These are phyloP conservation scores for Trachymyrmex septentrionalis DNA, from an alignment of 1,140 invertebrate species.

Conservation along the genomic window DNA sequence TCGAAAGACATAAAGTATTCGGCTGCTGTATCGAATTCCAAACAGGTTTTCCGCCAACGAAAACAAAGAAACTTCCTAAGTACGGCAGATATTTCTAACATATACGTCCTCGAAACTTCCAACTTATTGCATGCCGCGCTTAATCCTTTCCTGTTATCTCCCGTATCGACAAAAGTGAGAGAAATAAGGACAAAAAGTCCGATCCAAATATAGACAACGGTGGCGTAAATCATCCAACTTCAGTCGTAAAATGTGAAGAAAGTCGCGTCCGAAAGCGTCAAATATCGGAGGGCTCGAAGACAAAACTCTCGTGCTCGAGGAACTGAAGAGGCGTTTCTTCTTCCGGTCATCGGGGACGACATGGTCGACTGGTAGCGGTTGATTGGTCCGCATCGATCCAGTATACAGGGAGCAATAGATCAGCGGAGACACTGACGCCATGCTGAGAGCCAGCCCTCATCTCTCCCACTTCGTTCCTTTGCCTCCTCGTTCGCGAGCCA, in stretches of 20 bases:
- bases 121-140: conserved; percentile 51
- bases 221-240: conserved; percentile 55
- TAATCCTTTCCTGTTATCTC: conserved; percentile 53
- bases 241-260: conserved; percentile 39
- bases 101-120: conserved; percentile 50
- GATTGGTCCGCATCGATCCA: conserved; percentile 79
- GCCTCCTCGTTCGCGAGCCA: conserved; percentile 6
- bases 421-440: conserved; percentile 74
- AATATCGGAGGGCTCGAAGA: conserved; percentile 53
- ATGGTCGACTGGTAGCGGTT: conserved; percentile 66
- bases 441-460: conserved; percentile 55
- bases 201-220: conserved; percentile 28
- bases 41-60: conserved; percentile 60
- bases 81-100: conserved; percentile 53
- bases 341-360: conserved; percentile 73
- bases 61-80: conserved; percentile 64
- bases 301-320: conserved; percentile 53
- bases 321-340: conserved; percentile 67
- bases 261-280: conserved; percentile 38
- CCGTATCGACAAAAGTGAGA: background rate
- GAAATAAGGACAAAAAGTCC: background rate
- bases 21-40: conserved; percentile 57
- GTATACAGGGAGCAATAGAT: conserved; percentile 75
- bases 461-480: conserved; percentile 23
- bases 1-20: conserved; percentile 58